Conservation (phyloP, 64 coral and sea anemone genomes). For the Actinia tenebrosa region DNA sequence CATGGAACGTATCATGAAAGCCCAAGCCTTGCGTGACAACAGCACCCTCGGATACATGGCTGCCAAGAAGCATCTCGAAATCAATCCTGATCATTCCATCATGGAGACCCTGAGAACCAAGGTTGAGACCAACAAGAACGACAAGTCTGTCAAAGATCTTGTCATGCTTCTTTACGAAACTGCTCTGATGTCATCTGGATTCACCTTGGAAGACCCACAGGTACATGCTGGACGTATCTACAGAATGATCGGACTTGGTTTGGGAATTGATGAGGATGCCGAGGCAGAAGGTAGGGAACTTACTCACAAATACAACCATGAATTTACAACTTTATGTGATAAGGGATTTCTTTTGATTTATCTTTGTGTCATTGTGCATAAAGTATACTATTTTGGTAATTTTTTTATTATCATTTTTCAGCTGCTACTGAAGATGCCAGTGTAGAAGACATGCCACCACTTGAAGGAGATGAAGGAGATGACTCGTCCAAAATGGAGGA, state of each 20-base stretch:
- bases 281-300: conserved; percentile 36
- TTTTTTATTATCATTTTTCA: not conserved
- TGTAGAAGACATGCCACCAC: conserved; percentile 88
- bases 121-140: conserved; percentile 87
- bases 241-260: conserved; percentile 90
- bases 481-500: conserved; percentile 99
- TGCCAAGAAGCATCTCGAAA: conserved; percentile 94
- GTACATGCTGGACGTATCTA: conserved; percentile 95
- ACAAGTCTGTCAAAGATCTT: conserved; percentile 98
- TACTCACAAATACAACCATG: not conserved
- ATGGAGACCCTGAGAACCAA: conserved; percentile 77
- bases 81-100: conserved; percentile 93
- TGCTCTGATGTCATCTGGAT: conserved; percentile 90
- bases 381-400: too few relatives aligned
- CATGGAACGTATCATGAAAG: conserved; percentile 99
- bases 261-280: conserved; percentile 95
- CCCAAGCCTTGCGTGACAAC: conserved; percentile 90
- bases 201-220: conserved; percentile 93
- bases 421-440: conserved; percentile 31
- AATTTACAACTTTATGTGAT: not conserved
- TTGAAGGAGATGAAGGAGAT: conserved; percentile 87
- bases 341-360: too few relatives aligned
- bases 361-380: too few relatives aligned
- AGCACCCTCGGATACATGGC: conserved; percentile 98
- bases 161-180: conserved; percentile 97